These are phyloP conservation scores for Alviniconcha strummeri DNA, from an alignment of 2,888 invertebrate genomes.

Conservation along the genomic window DNA sequence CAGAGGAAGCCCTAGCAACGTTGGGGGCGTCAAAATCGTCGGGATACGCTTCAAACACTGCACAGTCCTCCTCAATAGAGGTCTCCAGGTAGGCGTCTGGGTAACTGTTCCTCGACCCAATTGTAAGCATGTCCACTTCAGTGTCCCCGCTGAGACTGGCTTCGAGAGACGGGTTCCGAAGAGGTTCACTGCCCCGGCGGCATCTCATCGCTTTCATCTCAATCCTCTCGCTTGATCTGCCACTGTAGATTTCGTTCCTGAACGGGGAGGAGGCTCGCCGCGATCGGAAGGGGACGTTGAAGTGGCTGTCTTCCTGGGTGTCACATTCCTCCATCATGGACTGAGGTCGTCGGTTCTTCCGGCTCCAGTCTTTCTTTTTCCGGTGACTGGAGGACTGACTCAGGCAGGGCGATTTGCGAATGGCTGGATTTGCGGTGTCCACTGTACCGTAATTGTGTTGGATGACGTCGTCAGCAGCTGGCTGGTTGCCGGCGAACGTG, in stretches of 20 bases:
- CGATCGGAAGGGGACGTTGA: not conserved
- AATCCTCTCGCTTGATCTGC: not conserved
- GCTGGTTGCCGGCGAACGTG: too few relatives aligned
- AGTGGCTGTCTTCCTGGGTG: not conserved
- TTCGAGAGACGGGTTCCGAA: not conserved
- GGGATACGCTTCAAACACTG: not conserved
- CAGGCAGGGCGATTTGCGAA: too few relatives aligned
- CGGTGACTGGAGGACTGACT: not conserved
- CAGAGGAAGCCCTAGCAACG: not conserved
- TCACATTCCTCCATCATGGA: conserved; percentile 5
- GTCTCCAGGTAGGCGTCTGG: not conserved
- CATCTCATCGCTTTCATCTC: not conserved
- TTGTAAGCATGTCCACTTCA: not conserved
- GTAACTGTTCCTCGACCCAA: not conserved
- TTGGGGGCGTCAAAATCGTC: too few relatives aligned
- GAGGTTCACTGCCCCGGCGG: conserved; percentile 2
- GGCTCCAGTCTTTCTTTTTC: conserved; percentile 13
- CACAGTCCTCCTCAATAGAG: conserved; percentile 12
- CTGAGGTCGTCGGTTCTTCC: conserved; percentile 26
- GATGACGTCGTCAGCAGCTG: too few relatives aligned
- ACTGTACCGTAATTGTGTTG: too few relatives aligned
- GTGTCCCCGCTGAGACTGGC: not conserved
- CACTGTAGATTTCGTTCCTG: not conserved
- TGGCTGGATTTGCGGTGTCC: too few relatives aligned
- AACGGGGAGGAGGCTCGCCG: conserved; percentile 4